Evolutionary conservation across 30 jellyfish, hydroid and myxozoan genomes (phyloP), one percentile per base, ranked within the genome.

Genomic region (Sanderia malayensis): DNA sequence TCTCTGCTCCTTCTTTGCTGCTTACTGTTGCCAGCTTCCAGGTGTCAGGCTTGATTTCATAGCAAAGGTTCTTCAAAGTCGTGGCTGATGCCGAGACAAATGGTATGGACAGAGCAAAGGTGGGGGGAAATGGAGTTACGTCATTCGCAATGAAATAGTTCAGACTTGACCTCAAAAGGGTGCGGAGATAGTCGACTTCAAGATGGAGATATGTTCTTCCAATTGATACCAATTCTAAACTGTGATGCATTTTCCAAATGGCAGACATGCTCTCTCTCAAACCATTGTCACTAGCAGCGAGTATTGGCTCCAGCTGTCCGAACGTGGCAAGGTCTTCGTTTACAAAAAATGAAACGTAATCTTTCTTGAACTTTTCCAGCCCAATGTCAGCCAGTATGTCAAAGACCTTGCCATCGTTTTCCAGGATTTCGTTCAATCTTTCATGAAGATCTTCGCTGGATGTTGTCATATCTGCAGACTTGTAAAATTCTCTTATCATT

Each of bases 281-380:
- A 0, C 61, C 10, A 23, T 11, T 22, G n/a, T 46, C 82, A 6
- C 70, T 24, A 23, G n/a, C 22, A n/a, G n/a, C n/a, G 26, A 81
- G 27, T 11, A 69, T 33, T 4, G 78, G 81, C 64, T 81, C 85
- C 27, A 81, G 49, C 85, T 81, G 93, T 46, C 82, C 82, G 31
- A 66, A 71, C 21, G 93, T 81, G 19, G 93, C 85, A 34, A 81
- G 62, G 25, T 81, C 93, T 60, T 66, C 77, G 37, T 70, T 81
- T 13, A 58, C 45, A 46, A 81, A 81, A 49, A 57, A 68, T 23
- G 85, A 58, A 20, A 70, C 61, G 65, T 81, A 81, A 62, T 71
- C 84, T 1, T 71, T 68, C 29, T 1, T 70, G 32, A 30, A 70
- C 47, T 70, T 81, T 47, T 69, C 84, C 18, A 81, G 76, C 37